Conservation (phyloP, 1,140 invertebrate species). For the Radopholus similis region DNA sequence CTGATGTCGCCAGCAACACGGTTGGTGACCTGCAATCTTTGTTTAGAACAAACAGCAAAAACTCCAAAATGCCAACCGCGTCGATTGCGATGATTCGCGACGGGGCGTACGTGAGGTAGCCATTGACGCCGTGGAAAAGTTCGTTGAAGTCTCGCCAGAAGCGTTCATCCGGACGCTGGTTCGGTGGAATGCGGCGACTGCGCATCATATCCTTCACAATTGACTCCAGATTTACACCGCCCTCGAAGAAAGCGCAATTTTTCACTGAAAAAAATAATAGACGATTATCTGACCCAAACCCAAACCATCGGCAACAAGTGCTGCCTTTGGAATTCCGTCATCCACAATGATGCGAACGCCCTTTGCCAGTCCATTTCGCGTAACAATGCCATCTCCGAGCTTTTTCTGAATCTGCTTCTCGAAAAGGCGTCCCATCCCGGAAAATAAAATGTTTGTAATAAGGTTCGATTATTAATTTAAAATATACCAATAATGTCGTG, state of each 20-base stretch:
- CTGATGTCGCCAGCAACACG: too few species aligned
- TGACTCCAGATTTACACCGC: background rate
- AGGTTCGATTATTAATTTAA: too few species aligned
- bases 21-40: background rate
- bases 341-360: constrained; percentile 27
- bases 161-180: background rate
- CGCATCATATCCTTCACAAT: constrained; percentile 17
- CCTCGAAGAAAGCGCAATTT: constrained; percentile 21
- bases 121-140: constrained; percentile 17
- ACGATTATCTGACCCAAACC: background rate
- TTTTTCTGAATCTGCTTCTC: background rate
- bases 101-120: constrained; percentile 23
- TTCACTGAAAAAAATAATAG: constrained; percentile 18
- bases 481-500: constrained; percentile 21
- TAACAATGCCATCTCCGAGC: constrained; percentile 18
- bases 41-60: background rate
- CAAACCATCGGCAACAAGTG: constrained; percentile 23
- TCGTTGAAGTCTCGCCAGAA: constrained; percentile 11
- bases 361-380: constrained; percentile 17
- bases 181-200: background rate
- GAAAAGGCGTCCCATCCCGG: constrained; percentile 18
- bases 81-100: constrained; percentile 24
- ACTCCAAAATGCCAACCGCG: constrained; percentile 10
- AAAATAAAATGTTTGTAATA: too few species aligned
- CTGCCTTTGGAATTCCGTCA: constrained; percentile 16